Evolutionary conservation across 2,888 invertebrate species (phyloP), one percentile per base, ranked within the genome.

Genomic region (Sphaerophoria taeniata): DNA sequence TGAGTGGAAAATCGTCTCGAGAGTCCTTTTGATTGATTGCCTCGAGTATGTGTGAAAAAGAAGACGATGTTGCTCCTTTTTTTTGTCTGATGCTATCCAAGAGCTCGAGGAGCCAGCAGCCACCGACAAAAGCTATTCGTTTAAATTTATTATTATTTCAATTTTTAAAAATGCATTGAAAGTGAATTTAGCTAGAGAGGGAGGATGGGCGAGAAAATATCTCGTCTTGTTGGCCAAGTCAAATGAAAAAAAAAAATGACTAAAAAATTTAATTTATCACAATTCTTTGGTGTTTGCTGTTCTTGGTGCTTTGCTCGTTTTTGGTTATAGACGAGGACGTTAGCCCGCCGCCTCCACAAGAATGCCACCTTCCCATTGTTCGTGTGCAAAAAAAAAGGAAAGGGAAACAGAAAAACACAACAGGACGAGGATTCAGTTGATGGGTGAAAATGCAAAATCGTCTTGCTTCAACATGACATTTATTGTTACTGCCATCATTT

Each of bases 391-490:
- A 56, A 67, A 74, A 63, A 60, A 39, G 60, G 24, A 51, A 14
- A 11, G 11, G 61, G n/a, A 55, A 56, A 11, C 69, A 51, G 49
- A 5, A 16, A 12, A 55, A 31, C 9, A 33, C 9, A 2, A 60
- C 6, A 43, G 33, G 31, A 31, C 9, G n/a, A 45, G 43, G 49
- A n/a, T 34, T 12, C 16, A 49, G 33, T 61, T 34, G 70, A 55
- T 16, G 72, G 58, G 45, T 11, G 43, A 69, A 72, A 84, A 88
- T 88, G 87, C 87, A 88, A 88, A 88, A 83, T 87, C 87, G 83
- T 87, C 87, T 87, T 70, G 79, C 76, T 88, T 88, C 88, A 89
- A 89, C 89, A 90, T 90, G 90, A 90, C 90, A 89, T 90, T 90
- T 90, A 90, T 90, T 90, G 90, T 90, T 88, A 89, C 88, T 89